Evolutionary conservation across 1,140 invertebrate species (phyloP).

Genomic region (Samia ricini): DNA sequence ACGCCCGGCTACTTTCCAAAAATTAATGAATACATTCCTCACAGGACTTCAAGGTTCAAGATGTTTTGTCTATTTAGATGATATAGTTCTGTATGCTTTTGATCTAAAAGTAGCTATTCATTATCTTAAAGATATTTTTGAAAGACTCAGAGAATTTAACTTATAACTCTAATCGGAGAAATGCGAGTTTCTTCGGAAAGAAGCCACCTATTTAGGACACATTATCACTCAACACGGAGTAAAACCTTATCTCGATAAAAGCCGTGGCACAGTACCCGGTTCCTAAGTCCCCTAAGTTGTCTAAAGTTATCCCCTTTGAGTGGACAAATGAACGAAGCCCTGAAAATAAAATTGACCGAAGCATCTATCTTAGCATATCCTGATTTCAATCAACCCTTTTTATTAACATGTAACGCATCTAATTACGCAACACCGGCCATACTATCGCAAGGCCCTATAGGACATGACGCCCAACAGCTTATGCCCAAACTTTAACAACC

Average conservation of each 20-base stretch:
- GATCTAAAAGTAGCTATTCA: too few relatives aligned
- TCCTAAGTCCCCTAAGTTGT: constrained; percentile 40
- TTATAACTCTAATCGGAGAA: too few relatives aligned
- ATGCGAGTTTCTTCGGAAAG: too few relatives aligned
- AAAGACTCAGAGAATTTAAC: too few relatives aligned
- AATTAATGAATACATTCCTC: constrained; percentile 10
- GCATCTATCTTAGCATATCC: constrained; percentile 50
- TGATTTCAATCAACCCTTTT: constrained; percentile 46
- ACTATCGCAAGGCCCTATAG: constrained; percentile 40
- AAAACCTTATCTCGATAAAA: constrained; percentile 28
- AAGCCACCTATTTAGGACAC: constrained; percentile 40
- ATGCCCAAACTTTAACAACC: too few relatives aligned
- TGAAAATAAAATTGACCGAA: constrained; percentile 41
- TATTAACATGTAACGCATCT: constrained; percentile 52
- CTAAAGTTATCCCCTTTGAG: constrained; percentile 34
- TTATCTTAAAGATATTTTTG: too few relatives aligned
- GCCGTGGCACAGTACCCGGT: constrained; percentile 26
- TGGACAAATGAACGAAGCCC: constrained; percentile 29
- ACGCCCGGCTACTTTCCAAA: constrained; percentile 12
- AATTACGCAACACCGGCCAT: constrained; percentile 42
- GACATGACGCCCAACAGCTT: constrained; percentile 39
- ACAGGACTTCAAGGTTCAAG: constrained; percentile 25
- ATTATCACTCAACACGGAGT: constrained; percentile 38
- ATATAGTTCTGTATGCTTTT: constrained; percentile 33
- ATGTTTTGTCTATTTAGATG: constrained; percentile 42